Evolutionary conservation across 2,888 invertebrate species (phyloP), one percentile per base, ranked within the genome.

Genomic region (Drosophila longiperda): DNA sequence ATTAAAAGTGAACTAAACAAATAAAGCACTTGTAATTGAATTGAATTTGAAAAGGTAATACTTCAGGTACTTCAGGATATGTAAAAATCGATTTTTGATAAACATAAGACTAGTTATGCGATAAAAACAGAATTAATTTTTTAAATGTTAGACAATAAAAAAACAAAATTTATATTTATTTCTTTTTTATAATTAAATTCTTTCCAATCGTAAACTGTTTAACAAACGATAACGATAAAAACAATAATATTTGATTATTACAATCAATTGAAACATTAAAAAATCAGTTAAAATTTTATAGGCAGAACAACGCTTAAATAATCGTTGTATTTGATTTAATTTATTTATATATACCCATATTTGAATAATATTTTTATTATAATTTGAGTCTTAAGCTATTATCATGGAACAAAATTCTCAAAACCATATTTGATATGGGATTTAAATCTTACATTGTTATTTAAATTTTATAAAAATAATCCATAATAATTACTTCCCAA

Each of bases 281-380:
- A 20, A 45, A 45, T 1, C 20, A 45, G 2, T 1, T 8, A 3
- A 3, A 4, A 45, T 23, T 15, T 4, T 15, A 2, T 0, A 45
- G 8, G 1, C 3, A 1, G 1, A 1, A 0, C 15, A 7, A 4
- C 1, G 12, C 12, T 3, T 1, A 20, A 15, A 23, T 20, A 23
- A 1, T 1, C 0, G 8, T 8, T 20, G 7, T 8, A 23, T 1
- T 45, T 23, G 8, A 23, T 8, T 15, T 26, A 17, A 11, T 20
- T 17, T 23, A 8, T 29, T 29, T 12, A n/a, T n/a, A n/a, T 29
- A 11, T 9, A 29, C 6, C 12, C 7, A 45, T 1, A 20, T 20
- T 7, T 45, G 11, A 20, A 3, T 20, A 12, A 12, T 12, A 12
- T 20, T 20, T 12, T 12, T 12, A 20, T 45, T 7, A 12, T 7